phyloP scores from a whole-genome alignment of 2,797 vertebrate species.

The Loriculus beryllinus region DNA sequence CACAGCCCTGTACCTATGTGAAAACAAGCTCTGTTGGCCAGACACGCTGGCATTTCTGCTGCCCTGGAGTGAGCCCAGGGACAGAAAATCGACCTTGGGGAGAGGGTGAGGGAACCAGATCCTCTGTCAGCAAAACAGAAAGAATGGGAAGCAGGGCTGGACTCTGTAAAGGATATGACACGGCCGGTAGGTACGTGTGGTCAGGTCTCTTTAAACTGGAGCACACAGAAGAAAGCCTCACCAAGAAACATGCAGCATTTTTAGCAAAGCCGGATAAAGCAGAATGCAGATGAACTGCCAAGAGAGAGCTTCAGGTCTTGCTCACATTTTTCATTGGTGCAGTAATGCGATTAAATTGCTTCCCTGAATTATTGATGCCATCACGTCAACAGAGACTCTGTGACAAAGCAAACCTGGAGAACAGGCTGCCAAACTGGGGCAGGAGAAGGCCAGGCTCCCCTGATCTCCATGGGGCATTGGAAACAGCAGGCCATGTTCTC shows the following conservation, averaged over 20 bases:
- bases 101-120: neutral
- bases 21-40: neutral
- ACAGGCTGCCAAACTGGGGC: neutral
- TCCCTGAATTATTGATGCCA: conserved; percentile 52
- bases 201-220: neutral
- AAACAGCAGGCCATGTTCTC: neutral
- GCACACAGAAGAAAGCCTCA: neutral
- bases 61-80: neutral
- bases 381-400: neutral
- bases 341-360: neutral
- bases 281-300: neutral
- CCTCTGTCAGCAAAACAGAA: neutral
- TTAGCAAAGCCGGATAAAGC: neutral
- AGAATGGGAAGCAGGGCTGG: neutral
- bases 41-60: neutral
- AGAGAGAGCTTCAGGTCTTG: neutral
- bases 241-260: neutral
- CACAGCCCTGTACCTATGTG: neutral
- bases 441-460: neutral
- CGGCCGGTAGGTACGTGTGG: neutral
- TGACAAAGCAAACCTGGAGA: conserved; percentile 41
- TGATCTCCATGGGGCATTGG: neutral
- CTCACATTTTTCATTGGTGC: neutral
- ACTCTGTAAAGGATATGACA: neutral
- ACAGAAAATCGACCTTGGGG: neutral